These are phyloP conservation scores for Drosophila sp. DNA, from an alignment of 1,140 invertebrate genomes.

Conservation along the genomic window DNA sequence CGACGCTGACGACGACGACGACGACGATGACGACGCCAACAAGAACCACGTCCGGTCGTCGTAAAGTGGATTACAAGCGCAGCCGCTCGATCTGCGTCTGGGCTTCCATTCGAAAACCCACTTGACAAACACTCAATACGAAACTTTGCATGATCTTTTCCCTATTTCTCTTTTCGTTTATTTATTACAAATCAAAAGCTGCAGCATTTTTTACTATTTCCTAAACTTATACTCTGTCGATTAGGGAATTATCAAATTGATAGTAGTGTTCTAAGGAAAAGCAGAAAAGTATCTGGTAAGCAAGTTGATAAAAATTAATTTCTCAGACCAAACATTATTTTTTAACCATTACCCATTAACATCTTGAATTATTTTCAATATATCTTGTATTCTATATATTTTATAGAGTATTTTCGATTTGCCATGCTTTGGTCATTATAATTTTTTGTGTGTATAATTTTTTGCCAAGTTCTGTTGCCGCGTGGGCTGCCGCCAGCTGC, in stretches of 20 bases:
- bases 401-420: slow-evolving; percentile 15
- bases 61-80: slow-evolving; percentile 47
- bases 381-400: neutral
- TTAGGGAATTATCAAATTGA: too few relatives aligned
- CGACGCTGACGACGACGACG: slow-evolving; percentile 37
- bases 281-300: too few relatives aligned
- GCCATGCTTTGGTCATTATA: neutral
- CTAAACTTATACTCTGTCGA: neutral
- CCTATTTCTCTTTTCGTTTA: slow-evolving; percentile 9
- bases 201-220: slow-evolving; percentile 21
- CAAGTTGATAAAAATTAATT: too few relatives aligned
- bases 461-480: slow-evolving; percentile 34
- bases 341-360: too few relatives aligned
- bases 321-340: too few relatives aligned
- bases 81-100: slow-evolving; percentile 33
- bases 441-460: neutral
- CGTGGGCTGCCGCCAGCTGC: slow-evolving; percentile 42
- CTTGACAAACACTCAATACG: slow-evolving; percentile 48
- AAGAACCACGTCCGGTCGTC: slow-evolving; percentile 46
- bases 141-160: slow-evolving; percentile 30
- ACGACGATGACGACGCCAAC: slow-evolving; percentile 36
- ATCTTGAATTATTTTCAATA: too few relatives aligned
- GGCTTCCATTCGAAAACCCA: slow-evolving; percentile 44
- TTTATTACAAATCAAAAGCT: slow-evolving; percentile 41
- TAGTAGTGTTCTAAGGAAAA: too few relatives aligned